Evolutionary conservation across 2,888 invertebrate species (phyloP).

Genomic region (Pachymerium ferrugineum): DNA sequence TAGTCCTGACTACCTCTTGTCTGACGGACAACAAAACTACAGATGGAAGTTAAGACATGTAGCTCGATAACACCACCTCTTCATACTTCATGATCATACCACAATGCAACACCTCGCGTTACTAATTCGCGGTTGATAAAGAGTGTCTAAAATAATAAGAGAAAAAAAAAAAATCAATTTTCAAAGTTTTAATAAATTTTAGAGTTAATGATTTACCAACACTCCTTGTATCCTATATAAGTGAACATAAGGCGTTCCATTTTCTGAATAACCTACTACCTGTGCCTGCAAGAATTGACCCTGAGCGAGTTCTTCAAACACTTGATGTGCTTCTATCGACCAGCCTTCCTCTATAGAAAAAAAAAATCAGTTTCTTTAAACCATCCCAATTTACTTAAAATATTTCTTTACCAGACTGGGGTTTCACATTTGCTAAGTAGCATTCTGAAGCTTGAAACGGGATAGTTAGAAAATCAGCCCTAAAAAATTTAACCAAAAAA

Average conservation of each 20-base stretch:
- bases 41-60: not conserved
- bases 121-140: slow-evolving; percentile 82
- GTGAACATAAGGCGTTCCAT: slow-evolving; percentile 71
- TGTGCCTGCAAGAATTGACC: slow-evolving; percentile 82
- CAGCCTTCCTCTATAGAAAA: slow-evolving; percentile 53
- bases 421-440: slow-evolving; percentile 79
- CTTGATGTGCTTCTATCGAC: slow-evolving; percentile 69
- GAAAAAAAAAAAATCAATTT: slow-evolving; percentile 34
- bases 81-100: slow-evolving; percentile 51
- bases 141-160: slow-evolving; percentile 60
- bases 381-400: not conserved
- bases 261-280: slow-evolving; percentile 74
- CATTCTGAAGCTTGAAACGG: slow-evolving; percentile 98
- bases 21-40: not conserved
- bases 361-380: not conserved
- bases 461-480: slow-evolving; percentile 80
- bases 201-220: slow-evolving; percentile 38
- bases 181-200: not conserved
- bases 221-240: slow-evolving; percentile 58
- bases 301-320: slow-evolving; percentile 72
- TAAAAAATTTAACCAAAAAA: slow-evolving; percentile 30
- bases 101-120: slow-evolving; percentile 73
- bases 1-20: not conserved
- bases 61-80: no score
- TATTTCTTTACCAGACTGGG: slow-evolving; percentile 60